A percentile compares a stretch with the other conserved stretches of the same genome.
Evolutionary conservation across 2,888 invertebrate genomes (phyloP).

Genomic region (Malachius bipustulatus): DNA sequence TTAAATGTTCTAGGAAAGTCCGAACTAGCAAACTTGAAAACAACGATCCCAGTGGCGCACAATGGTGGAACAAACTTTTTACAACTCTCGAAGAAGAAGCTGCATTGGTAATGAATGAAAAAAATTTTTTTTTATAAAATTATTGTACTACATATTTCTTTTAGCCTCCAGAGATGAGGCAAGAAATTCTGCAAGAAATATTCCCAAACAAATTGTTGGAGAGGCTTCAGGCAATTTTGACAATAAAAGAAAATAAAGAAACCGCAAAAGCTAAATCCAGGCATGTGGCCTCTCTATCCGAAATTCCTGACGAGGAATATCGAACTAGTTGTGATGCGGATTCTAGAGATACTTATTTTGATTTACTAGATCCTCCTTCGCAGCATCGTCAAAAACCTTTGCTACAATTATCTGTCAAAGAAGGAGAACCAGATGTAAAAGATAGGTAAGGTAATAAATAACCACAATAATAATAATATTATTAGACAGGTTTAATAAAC

Average conservation of each 20-base stretch:
- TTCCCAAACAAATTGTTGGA: constrained; percentile 19
- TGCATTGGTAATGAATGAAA: constrained; percentile 23
- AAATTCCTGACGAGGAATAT: background rate
- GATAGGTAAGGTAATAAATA: too few relatives aligned
- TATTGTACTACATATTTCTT: constrained; percentile 8
- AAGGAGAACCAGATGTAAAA: too few relatives aligned
- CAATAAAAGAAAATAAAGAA: background rate
- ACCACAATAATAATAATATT: too few relatives aligned
- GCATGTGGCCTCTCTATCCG: background rate
- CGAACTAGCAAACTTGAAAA: constrained; percentile 21
- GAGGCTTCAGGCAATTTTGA: constrained; percentile 14
- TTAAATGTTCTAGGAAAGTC: constrained; percentile 19
- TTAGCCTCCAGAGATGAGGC: constrained; percentile 20
- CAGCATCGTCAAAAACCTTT: background rate
- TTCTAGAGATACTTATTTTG: background rate
- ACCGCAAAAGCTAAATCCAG: background rate
- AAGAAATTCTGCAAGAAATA: constrained; percentile 19
- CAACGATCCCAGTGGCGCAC: constrained; percentile 20
- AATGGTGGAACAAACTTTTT: constrained; percentile 30
- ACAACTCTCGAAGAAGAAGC: constrained; percentile 27
- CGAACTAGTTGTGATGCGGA: background rate
- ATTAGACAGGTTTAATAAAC: too few relatives aligned
- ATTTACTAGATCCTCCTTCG: background rate
- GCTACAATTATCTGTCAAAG: background rate
- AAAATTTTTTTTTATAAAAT: background rate